phyloP scores from a whole-genome alignment of 2,797 vertebrate genomes.

The Amniataba percoides region DNA sequence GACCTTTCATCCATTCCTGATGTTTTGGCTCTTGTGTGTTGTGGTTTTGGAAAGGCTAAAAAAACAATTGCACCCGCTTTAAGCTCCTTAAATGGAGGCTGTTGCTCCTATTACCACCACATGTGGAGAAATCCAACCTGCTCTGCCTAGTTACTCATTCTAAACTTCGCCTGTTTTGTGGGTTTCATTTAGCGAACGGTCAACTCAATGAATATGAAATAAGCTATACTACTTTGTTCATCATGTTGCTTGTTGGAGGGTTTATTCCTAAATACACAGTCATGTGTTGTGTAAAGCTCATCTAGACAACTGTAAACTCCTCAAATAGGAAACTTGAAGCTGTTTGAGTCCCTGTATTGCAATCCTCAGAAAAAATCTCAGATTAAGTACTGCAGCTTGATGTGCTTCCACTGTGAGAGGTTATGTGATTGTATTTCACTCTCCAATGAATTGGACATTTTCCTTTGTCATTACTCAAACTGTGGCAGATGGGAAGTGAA shows the following conservation, averaged over 20 bases:
- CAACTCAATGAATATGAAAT: not conserved
- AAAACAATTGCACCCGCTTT: too few relatives aligned
- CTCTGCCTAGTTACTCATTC: not conserved
- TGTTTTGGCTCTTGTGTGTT: too few relatives aligned
- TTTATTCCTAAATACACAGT: constrained; percentile 16
- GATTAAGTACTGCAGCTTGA: constrained; percentile 50
- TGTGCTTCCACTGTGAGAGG: constrained; percentile 59
- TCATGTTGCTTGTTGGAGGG: not conserved
- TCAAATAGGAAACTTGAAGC: constrained; percentile 32
- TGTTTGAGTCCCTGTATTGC: constrained; percentile 8
- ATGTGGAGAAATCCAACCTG: too few relatives aligned
- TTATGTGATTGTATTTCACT: constrained; percentile 75
- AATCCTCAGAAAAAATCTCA: constrained; percentile 46
- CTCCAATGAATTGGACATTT: constrained; percentile 72
- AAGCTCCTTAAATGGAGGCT: too few relatives aligned
- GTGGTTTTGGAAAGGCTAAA: too few relatives aligned
- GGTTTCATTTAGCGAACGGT: not conserved
- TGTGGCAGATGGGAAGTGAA: constrained; percentile 77
- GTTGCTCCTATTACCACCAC: too few relatives aligned
- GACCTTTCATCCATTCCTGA: too few relatives aligned
- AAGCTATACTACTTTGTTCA: not conserved
- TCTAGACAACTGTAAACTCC: constrained; percentile 26
- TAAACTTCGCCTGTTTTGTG: not conserved
- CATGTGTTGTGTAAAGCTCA: constrained; percentile 8
- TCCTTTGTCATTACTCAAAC: constrained; percentile 68